Conservation (phyloP, 37 sponge, comb jelly and placozoan species). For the Aplysina aerophoba region DNA sequence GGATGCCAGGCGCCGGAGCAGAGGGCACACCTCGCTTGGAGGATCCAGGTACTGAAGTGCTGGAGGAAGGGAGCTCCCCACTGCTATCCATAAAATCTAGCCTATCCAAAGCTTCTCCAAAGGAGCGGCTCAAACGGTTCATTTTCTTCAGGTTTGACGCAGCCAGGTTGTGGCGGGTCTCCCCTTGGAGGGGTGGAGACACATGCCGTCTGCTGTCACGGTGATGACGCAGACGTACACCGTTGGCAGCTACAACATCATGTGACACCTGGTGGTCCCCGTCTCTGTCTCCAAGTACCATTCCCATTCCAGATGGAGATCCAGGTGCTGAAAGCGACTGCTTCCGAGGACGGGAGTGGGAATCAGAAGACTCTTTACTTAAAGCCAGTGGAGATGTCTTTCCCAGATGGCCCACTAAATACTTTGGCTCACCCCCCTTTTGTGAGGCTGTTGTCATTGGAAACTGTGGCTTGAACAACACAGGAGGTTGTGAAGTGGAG, state of each 20-base stretch:
- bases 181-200: too few relatives aligned
- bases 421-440: too few relatives aligned
- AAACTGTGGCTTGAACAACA: too few relatives aligned
- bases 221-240: not conserved
- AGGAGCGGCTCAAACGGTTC: not conserved
- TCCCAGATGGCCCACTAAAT: too few relatives aligned
- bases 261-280: not conserved
- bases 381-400: too few relatives aligned
- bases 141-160: slow-evolving; percentile 7
- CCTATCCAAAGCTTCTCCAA: slow-evolving; percentile 28
- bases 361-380: too few relatives aligned
- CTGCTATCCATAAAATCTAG: not conserved
- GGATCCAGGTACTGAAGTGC: not conserved
- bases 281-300: not conserved
- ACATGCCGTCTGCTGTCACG: too few relatives aligned
- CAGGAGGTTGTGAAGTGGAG: too few relatives aligned
- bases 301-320: slow-evolving; percentile 23
- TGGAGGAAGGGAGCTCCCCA: too few relatives aligned
- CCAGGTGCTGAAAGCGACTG: not conserved
- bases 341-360: not conserved
- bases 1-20: not conserved
- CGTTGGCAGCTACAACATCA: not conserved
- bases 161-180: not conserved
- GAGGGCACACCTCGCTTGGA: not conserved
- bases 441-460: too few relatives aligned